Conservation (phyloP, 2,797 vertebrate species). For the Gobionotothen gibberifrons region DNA sequence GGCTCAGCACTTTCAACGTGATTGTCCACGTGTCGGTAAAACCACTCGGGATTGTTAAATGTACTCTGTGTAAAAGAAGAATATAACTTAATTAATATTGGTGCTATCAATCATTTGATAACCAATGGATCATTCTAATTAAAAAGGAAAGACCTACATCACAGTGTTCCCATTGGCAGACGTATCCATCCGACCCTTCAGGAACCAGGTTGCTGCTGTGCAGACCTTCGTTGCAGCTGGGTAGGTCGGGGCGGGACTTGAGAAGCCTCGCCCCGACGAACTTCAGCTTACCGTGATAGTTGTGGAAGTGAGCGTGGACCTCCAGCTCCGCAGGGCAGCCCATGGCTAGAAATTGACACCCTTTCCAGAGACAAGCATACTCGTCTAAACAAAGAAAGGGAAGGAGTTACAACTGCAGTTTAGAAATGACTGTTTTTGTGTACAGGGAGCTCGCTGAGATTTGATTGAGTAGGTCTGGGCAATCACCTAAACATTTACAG, state of each 20-base stretch:
- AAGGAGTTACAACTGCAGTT: background rate
- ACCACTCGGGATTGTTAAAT: constrained; percentile 88
- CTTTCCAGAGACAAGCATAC: constrained; percentile 81
- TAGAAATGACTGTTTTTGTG: background rate
- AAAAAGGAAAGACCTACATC: constrained; percentile 74
- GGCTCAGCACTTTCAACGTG: constrained; percentile 82
- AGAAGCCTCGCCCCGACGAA: constrained; percentile 76
- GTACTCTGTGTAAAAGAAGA: constrained; percentile 72
- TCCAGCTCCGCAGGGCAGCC: constrained; percentile 78
- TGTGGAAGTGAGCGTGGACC: constrained; percentile 81
- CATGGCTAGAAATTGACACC: constrained; percentile 82
- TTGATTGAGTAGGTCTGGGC: background rate
- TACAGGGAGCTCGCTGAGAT: no score
- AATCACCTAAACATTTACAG: background rate
- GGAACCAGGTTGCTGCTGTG: constrained; percentile 82
- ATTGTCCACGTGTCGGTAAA: constrained; percentile 86
- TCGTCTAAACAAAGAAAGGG: constrained; percentile 68
- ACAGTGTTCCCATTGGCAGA: constrained; percentile 86
- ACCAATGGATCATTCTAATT: background rate
- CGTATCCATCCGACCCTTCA: constrained; percentile 74
- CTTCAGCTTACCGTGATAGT: constrained; percentile 85
- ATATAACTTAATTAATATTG: background rate
- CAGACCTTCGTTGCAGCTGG: constrained; percentile 77
- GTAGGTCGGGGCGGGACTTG: constrained; percentile 75
- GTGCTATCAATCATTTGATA: background rate